Evolutionary conservation across 2,113 vertebrate genomes (phyloP).

Genomic region (Heliornis fulica): DNA sequence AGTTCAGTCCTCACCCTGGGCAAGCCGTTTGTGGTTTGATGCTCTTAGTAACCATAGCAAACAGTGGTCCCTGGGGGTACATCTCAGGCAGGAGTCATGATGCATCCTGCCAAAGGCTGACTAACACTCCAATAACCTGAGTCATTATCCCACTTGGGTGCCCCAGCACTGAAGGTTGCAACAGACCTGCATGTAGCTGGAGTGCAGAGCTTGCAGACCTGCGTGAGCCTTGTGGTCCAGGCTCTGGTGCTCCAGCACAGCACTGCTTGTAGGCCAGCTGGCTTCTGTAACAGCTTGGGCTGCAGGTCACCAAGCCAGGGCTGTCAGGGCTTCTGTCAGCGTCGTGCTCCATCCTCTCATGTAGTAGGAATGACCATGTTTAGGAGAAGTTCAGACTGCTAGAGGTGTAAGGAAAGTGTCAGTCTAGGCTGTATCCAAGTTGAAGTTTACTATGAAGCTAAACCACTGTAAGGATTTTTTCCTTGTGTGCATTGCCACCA

Average conservation of each 20-base stretch:
- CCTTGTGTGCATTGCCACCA: background rate
- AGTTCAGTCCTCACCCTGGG: background rate
- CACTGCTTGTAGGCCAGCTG: accelerated
- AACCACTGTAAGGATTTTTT: background rate
- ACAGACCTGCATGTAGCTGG: background rate
- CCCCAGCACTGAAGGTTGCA: background rate
- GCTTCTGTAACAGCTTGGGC: background rate
- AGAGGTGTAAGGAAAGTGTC: background rate
- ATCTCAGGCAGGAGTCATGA: background rate
- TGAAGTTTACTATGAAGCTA: background rate
- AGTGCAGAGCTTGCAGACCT: background rate
- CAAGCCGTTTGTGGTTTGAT: accelerated
- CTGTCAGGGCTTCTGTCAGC: background rate
- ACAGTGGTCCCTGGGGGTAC: accelerated
- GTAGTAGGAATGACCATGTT: background rate
- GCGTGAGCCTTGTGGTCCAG: background rate
- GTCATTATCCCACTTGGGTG: background rate
- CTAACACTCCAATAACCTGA: background rate
- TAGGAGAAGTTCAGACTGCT: background rate
- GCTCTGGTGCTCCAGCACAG: accelerated
- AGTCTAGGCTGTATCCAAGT: background rate
- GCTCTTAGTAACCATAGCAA: accelerated
- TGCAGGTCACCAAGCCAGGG: background rate
- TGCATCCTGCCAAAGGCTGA: background rate
- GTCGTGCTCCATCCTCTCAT: background rate